Percentiles rank a stretch among this genome's conserved stretches.
Conservation (phyloP, 2,113 vertebrate genomes). For the Engystomops pustulosus region DNA sequence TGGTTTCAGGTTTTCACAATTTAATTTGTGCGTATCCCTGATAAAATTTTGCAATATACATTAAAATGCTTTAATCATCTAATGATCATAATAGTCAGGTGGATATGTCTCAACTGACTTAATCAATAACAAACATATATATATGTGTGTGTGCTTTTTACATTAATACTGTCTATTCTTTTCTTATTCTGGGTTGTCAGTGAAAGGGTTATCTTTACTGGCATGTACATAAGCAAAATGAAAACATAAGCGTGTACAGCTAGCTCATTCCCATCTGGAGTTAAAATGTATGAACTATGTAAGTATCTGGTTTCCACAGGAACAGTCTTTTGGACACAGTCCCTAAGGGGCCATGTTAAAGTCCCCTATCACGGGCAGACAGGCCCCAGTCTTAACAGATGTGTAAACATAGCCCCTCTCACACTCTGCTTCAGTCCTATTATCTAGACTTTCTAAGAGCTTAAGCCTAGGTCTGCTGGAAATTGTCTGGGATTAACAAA, state of each 20-base stretch:
- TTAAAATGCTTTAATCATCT: too few relatives aligned
- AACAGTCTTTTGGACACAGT: slow-evolving; percentile 50
- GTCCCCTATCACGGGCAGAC: slow-evolving; percentile 47
- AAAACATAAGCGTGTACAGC: slow-evolving; percentile 40
- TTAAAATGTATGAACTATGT: slow-evolving; percentile 39
- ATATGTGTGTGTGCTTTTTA: background rate
- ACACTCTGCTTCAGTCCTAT: slow-evolving; percentile 13
- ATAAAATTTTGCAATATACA: too few relatives aligned
- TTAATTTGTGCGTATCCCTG: too few relatives aligned
- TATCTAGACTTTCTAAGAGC: slow-evolving; percentile 23
- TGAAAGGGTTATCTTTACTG: slow-evolving; percentile 30
- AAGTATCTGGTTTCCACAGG: slow-evolving; percentile 47
- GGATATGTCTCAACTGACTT: too few relatives aligned
- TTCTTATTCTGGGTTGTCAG: background rate
- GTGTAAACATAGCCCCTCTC: slow-evolving; percentile 43
- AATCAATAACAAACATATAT: too few relatives aligned
- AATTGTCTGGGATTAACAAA: slow-evolving; percentile 10
- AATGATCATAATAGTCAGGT: too few relatives aligned
- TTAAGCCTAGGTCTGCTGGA: slow-evolving; percentile 26
- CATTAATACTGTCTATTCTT: background rate
- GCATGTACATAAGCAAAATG: slow-evolving; percentile 31
- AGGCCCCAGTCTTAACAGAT: slow-evolving; percentile 45
- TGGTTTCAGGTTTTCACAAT: too few relatives aligned
- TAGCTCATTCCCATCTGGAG: slow-evolving; percentile 41
- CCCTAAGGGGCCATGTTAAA: slow-evolving; percentile 47